A percentile compares a stretch with the other conserved stretches of the same genome.
phyloP scores from a whole-genome alignment of 2,888 invertebrate species.

The Anarsia innoxiella region DNA sequence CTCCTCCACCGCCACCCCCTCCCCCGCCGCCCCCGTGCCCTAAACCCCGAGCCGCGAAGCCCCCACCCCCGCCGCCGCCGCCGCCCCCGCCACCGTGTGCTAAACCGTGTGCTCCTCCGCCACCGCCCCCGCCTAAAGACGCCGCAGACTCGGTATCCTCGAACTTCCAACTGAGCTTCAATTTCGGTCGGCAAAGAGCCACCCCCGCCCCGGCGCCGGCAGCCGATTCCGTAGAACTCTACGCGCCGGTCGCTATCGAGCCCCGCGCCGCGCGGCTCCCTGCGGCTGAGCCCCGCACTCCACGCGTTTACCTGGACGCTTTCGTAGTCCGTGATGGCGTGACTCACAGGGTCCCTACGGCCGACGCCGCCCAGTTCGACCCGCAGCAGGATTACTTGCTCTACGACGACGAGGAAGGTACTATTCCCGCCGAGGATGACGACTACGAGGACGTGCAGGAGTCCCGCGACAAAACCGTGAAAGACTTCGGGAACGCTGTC shows the following conservation, averaged over 20 bases:
- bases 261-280: slow-evolving; percentile 59
- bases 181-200: slow-evolving; percentile 51
- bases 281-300: slow-evolving; percentile 37
- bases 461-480: slow-evolving; percentile 43
- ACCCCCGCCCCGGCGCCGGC: slow-evolving; percentile 30
- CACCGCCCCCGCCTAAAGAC: slow-evolving; percentile 36
- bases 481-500: slow-evolving; percentile 54
- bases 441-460: slow-evolving; percentile 64
- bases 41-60: slow-evolving; percentile 23
- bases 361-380: slow-evolving; percentile 44
- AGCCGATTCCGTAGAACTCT: slow-evolving; percentile 20
- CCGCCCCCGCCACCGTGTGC: slow-evolving; percentile 38
- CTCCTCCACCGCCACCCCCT: slow-evolving; percentile 27
- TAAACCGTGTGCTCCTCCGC: slow-evolving; percentile 44
- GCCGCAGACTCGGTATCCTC: slow-evolving; percentile 48
- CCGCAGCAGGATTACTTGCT: slow-evolving; percentile 43
- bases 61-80: slow-evolving; percentile 28
- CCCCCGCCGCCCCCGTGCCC: slow-evolving; percentile 31
- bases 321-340: slow-evolving; percentile 62
- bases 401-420: slow-evolving; percentile 40
- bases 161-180: slow-evolving; percentile 57
- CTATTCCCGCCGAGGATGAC: slow-evolving; percentile 38
- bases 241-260: slow-evolving; percentile 42
- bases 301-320: slow-evolving; percentile 64
- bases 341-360: slow-evolving; percentile 49